Conservation (phyloP, 2,113 vertebrate genomes). For the Myiozetetes cayanensis region DNA sequence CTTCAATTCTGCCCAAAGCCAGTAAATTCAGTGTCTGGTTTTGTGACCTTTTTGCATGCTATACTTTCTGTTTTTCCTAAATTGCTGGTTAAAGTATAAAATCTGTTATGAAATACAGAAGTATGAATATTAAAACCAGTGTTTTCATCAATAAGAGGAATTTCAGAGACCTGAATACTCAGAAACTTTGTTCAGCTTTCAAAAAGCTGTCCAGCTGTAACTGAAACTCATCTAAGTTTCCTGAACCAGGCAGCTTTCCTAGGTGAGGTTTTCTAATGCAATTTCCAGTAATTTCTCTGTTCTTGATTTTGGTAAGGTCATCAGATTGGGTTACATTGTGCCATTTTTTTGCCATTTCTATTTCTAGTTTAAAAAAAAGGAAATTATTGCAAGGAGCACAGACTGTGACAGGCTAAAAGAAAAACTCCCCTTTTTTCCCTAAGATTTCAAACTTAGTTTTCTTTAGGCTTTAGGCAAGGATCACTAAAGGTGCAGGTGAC, state of each 20-base stretch:
- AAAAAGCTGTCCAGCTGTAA: neutral
- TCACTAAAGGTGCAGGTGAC: neutral
- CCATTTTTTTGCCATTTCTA: neutral
- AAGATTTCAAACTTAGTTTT: neutral
- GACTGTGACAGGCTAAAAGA: neutral
- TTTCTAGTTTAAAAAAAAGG: neutral
- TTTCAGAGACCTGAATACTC: neutral
- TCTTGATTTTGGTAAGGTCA: neutral
- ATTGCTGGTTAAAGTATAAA: neutral
- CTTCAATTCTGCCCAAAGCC: constrained; percentile 13
- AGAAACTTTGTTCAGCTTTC: neutral
- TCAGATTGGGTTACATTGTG: neutral
- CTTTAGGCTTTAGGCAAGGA: neutral
- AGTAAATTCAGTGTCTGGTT: neutral
- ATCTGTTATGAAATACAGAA: neutral
- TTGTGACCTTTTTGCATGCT: neutral
- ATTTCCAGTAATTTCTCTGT: neutral
- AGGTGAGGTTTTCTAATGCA: neutral
- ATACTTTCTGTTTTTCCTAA: neutral
- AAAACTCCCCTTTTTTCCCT: neutral
- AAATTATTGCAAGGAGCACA: neutral
- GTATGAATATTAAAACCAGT: neutral
- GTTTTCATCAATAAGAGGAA: neutral
- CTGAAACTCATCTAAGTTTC: neutral
- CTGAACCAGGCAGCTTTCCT: neutral